Evolutionary conservation across 2,797 vertebrate genomes (phyloP), one percentile per base, ranked within the genome.

Genomic region (Alca torda): DNA sequence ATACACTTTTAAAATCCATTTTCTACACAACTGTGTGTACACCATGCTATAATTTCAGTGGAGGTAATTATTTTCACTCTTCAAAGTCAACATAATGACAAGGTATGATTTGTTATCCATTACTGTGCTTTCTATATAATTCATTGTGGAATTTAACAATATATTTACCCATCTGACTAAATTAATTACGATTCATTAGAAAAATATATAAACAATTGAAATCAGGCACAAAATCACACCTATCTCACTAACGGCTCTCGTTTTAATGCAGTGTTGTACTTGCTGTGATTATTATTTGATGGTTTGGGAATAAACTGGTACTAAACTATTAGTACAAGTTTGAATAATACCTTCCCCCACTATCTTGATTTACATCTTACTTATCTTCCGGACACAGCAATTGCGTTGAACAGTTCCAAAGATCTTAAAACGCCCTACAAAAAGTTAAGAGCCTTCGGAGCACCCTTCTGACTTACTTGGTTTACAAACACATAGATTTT

Each of bases 191-290:
- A 87, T 69, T 94, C 46, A 81, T 88, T 93, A 90, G 5, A 16
- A 87, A 95, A 93, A 88, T 63, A 78, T 8, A 50, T 73, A 93
- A 96, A 94, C 51, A 94, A 91, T 94, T 51, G 2, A 90, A 94
- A 75, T 91, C 59, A 80, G 50, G 65, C 73, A 46, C 45, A 92
- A 87, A 95, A 72, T 74, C 82, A 78, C 11, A 33, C 67, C 85
- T 93, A 78, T 30, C 75, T 90, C 28, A 50, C 57, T 74, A 72
- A 59, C 8, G 2, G 16, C 24, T 78, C 83, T 78, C 23, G 69
- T 79, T 91, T 95, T 76, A 90, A 69, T 73, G 30, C 20, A 79
- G 12, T 35, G 20, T 78, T 85, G 31, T 51, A 23, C 30, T 68
- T 84, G n/a, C 59, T 89, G 13, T 48, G 56, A 74, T 86, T 92